Evolutionary conservation across 2,113 vertebrate species (phyloP).

Genomic region (Rallus limicola): DNA sequence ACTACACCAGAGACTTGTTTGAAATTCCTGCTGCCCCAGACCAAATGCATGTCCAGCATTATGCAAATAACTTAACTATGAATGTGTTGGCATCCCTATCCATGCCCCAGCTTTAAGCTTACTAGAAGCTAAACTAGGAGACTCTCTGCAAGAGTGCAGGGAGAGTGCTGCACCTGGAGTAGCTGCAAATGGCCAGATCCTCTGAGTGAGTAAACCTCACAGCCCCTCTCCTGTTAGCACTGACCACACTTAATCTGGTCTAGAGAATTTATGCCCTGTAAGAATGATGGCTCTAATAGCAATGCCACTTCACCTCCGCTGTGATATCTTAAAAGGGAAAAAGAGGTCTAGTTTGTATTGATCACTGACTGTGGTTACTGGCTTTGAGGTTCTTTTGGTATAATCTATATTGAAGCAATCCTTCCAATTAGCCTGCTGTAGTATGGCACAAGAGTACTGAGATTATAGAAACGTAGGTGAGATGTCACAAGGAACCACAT

Average conservation of each 20-base stretch:
- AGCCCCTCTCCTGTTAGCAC: neutral
- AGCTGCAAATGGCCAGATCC: neutral
- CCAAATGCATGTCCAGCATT: neutral
- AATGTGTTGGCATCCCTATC: neutral
- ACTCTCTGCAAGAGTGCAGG: neutral
- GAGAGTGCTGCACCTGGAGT: neutral
- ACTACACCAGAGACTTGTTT: neutral
- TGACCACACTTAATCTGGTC: accelerated
- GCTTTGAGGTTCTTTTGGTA: neutral
- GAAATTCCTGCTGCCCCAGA: neutral
- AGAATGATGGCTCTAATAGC: neutral
- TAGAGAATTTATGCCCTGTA: neutral
- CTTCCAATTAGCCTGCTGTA: neutral
- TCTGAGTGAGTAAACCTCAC: neutral
- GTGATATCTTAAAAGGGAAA: neutral
- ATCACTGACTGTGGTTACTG: neutral
- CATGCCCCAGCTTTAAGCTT: neutral
- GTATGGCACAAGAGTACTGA: neutral
- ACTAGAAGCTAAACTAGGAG: neutral
- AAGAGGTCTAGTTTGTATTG: neutral
- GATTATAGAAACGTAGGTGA: neutral
- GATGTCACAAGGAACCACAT: neutral
- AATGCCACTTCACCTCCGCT: neutral
- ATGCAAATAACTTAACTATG: neutral
- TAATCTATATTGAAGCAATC: neutral